These are phyloP conservation scores for Rhabdomys pumilio DNA, from an alignment of 2,797 vertebrate genomes.

Conservation along the genomic window DNA sequence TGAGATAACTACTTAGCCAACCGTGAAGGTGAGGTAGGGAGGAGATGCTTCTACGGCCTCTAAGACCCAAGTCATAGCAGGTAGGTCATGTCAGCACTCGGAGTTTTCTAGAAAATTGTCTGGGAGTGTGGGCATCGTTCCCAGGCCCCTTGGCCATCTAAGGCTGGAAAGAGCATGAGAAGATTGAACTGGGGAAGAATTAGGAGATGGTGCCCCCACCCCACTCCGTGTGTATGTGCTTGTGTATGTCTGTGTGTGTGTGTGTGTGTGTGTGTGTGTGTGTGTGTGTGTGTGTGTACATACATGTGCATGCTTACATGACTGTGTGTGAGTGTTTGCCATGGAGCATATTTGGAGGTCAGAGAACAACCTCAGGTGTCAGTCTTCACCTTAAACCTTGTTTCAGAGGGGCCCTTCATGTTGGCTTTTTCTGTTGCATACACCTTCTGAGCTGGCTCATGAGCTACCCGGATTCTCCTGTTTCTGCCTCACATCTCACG, in stretches of 20 bases:
- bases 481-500: neutral
- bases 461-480: neutral
- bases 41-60: neutral
- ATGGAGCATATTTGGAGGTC: neutral
- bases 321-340: neutral
- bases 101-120: slow-evolving; percentile 15
- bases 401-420: no score
- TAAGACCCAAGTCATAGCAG: neutral
- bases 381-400: neutral
- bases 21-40: neutral
- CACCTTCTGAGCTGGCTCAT: neutral
- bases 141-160: neutral
- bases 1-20: neutral
- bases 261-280: no score
- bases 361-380: neutral
- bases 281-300: neutral
- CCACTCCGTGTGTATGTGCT: neutral
- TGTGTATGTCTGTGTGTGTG: neutral
- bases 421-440: neutral
- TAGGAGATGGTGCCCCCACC: neutral
- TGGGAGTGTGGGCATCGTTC: neutral
- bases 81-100: neutral
- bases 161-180: neutral
- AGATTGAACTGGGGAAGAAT: neutral
- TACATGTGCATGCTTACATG: neutral